Base-by-base conservation (phyloP, 2,888 invertebrate species). In the Conistra vaccinii region DNA sequence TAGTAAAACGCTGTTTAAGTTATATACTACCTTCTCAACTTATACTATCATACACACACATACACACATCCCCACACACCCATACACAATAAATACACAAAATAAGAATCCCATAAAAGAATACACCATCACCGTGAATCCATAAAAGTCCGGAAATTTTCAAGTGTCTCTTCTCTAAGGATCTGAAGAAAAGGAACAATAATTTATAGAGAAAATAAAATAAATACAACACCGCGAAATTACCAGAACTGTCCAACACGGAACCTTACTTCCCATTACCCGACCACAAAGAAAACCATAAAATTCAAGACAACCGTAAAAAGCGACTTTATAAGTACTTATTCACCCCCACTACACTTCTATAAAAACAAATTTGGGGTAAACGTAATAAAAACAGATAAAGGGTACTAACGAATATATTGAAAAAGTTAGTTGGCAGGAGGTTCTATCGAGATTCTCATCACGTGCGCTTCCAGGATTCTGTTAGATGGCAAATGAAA, bases 261-360 rank as follows among this genome's bases (percentile, higher is more conserved):
- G 85, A 90, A 90, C 73, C 77, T 86, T 84, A 87, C 88, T 90
- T 84, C 85, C 86, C 87, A 86, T 87, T 81, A 74, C 58, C 35
- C 80, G 75, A 83, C 89, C 87, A 91, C 90, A 91, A 90, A 90
- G 87, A 84, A 78, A 87, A 87, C 79, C 87, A 90, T 93, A 91
- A 94, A 93, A 92, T 91, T 92, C 91, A 90, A 92, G 89, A 87
- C 87, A 85, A 86, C 81, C 81, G 82, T 93, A 93, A 94, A 94
- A 91, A 85, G 87, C 78, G 88, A 91, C 88, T 91, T 88, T 88
- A 89, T 91, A 91, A 91, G 89, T 89, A 89, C 90, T 90, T 88
- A 90, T 89, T 90, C 89, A 87, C 79, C 83, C 81, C 81, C 85
- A 76, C 85, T 85, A 87, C 83, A 88, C 88, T 87, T 81, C 81